phyloP scores from a whole-genome alignment of 2,888 invertebrate genomes.

The Lissonota sp. region DNA sequence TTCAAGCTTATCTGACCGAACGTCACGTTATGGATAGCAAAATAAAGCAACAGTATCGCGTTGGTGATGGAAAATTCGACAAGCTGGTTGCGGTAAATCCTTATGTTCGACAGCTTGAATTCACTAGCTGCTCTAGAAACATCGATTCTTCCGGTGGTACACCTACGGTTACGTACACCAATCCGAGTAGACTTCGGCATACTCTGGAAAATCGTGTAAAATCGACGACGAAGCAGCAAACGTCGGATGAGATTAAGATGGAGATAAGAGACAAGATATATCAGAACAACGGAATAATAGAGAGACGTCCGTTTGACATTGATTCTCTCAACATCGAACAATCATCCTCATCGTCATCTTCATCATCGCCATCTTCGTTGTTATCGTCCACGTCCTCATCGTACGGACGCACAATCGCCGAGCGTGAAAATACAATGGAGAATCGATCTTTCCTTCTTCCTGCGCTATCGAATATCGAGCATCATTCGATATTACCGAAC shows the following conservation, averaged over 20 bases:
- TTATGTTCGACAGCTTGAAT: constrained; percentile 71
- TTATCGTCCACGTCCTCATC: too few relatives aligned
- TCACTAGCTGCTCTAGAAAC: constrained; percentile 64
- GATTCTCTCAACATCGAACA: constrained; percentile 73
- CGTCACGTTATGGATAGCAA: constrained; percentile 89
- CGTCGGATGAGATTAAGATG: constrained; percentile 73
- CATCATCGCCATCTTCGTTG: too few relatives aligned
- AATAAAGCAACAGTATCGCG: constrained; percentile 87
- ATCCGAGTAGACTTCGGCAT: constrained; percentile 75
- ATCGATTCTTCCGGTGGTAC: constrained; percentile 70
- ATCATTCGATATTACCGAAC: constrained; percentile 55
- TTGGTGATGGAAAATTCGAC: constrained; percentile 74
- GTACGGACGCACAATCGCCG: constrained; percentile 50
- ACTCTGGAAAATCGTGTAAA: constrained; percentile 71
- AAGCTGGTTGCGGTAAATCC: constrained; percentile 51
- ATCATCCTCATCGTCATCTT: constrained; percentile 44
- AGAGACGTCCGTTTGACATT: constrained; percentile 72
- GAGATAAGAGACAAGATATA: constrained; percentile 74
- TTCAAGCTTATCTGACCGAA: constrained; percentile 90
- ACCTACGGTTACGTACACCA: constrained; percentile 77
- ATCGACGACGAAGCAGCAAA: constrained; percentile 66
- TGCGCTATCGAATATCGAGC: constrained; percentile 63
- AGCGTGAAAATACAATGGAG: constrained; percentile 68
- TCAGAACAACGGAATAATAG: constrained; percentile 70
- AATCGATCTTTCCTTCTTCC: constrained; percentile 54